A percentile compares a stretch with the other conserved stretches of the same genome.
These are phyloP conservation scores for Lepilemur ruficaudatus DNA, from an alignment of 2,797 vertebrate genomes.

Conservation along the genomic window DNA sequence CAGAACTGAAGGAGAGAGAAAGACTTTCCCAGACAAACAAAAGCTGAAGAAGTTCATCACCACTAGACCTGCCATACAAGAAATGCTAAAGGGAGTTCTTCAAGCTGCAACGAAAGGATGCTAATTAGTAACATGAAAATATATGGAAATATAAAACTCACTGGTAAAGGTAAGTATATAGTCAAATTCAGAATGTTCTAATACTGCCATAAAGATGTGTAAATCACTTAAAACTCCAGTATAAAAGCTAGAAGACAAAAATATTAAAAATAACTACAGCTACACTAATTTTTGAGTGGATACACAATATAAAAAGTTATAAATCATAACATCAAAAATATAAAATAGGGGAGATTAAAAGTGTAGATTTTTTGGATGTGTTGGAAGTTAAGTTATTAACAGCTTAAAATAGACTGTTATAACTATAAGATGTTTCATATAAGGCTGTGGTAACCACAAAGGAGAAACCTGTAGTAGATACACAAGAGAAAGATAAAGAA, in stretches of 20 bases:
- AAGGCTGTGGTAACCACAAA: background rate
- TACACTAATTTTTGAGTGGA: background rate
- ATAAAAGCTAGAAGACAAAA: background rate
- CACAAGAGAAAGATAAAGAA: background rate
- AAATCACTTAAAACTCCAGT: background rate
- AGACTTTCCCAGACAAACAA: conserved; percentile 6
- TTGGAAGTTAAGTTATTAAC: background rate
- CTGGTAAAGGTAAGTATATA: background rate
- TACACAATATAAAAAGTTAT: background rate
- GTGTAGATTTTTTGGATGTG: background rate
- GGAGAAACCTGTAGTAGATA: background rate
- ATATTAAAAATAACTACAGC: background rate
- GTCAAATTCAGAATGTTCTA: background rate
- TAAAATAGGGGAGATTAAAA: background rate
- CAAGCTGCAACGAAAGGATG: background rate
- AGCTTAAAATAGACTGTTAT: background rate
- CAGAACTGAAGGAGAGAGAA: background rate
- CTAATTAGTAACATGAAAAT: background rate
- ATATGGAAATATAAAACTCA: background rate
- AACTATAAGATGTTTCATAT: background rate
- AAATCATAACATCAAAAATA: background rate
- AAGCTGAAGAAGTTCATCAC: background rate
- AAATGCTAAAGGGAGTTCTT: conserved; percentile 1
- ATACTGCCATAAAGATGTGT: background rate
- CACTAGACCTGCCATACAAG: background rate